phyloP scores from a whole-genome alignment of 1,140 invertebrate species.

The Cepaea nemoralis region DNA sequence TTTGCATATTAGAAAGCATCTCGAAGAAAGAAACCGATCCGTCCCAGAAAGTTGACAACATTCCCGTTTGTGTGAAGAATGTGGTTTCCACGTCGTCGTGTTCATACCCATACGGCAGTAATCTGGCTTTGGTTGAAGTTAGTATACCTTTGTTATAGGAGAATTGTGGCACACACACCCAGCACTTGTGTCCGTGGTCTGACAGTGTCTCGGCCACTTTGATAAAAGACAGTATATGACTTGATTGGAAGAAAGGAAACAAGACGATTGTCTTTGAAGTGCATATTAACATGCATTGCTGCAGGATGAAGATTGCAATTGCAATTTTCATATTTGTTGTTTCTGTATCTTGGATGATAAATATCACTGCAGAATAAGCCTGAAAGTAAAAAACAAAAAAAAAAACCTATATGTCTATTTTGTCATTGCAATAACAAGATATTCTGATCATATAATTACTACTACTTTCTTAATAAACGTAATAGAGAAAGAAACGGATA shows the following conservation, averaged over 20 bases:
- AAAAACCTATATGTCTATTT: too few relatives aligned
- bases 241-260: slow-evolving; percentile 24
- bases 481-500: too few relatives aligned
- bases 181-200: slow-evolving; percentile 25
- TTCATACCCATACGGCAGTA: not conserved
- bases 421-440: too few relatives aligned
- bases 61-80: not conserved
- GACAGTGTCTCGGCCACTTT: slow-evolving; percentile 8
- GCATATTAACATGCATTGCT: not conserved
- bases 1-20: not conserved
- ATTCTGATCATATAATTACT: too few relatives aligned
- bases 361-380: too few relatives aligned
- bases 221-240: slow-evolving; percentile 18
- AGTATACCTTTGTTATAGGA: not conserved
- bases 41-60: not conserved
- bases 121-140: not conserved
- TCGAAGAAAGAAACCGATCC: not conserved
- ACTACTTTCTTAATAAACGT: too few relatives aligned
- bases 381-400: too few relatives aligned
- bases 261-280: slow-evolving; percentile 30
- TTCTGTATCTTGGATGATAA: not conserved
- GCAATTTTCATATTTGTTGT: not conserved
- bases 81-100: not conserved
- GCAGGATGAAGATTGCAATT: not conserved
- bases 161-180: slow-evolving; percentile 6